Evolutionary conservation across 2,797 vertebrate species (phyloP).

Genomic region (Valencia hispanica): DNA sequence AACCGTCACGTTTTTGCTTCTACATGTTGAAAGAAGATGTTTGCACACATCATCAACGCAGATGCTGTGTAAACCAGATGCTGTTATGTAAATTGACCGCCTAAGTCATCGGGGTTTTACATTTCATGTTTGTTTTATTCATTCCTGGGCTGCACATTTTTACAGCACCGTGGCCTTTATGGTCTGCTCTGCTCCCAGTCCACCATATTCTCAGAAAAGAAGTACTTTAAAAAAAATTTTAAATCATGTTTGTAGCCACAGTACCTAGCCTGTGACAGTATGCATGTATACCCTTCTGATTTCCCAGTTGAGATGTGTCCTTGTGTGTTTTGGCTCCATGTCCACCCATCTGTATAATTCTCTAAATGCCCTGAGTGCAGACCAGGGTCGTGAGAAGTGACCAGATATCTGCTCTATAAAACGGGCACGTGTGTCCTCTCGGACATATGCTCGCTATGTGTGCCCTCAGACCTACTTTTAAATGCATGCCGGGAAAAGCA

Average conservation of each 20-base stretch:
- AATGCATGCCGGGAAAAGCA: constrained; percentile 14
- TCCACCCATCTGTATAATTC: constrained; percentile 54
- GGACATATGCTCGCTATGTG: constrained; percentile 38
- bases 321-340: constrained; percentile 31
- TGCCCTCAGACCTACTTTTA: constrained; percentile 45
- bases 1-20: not conserved
- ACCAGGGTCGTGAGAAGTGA: constrained; percentile 15
- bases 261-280: not conserved
- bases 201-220: not conserved
- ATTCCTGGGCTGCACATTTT: not conserved
- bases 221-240: too few relatives aligned
- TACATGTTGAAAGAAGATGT: not conserved
- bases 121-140: not conserved
- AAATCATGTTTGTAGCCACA: not conserved
- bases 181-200: not conserved
- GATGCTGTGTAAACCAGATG: constrained; percentile 19
- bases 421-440: constrained; percentile 35
- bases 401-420: constrained; percentile 30
- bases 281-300: not conserved
- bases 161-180: not conserved
- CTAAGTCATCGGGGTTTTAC: not conserved
- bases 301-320: constrained; percentile 2
- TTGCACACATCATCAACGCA: not conserved
- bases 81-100: not conserved
- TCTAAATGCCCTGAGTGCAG: constrained; percentile 40